Evolutionary conservation across 2,113 vertebrate species (phyloP), one percentile per base, ranked within the genome.

Genomic region (Cyprinodon variegatus): DNA sequence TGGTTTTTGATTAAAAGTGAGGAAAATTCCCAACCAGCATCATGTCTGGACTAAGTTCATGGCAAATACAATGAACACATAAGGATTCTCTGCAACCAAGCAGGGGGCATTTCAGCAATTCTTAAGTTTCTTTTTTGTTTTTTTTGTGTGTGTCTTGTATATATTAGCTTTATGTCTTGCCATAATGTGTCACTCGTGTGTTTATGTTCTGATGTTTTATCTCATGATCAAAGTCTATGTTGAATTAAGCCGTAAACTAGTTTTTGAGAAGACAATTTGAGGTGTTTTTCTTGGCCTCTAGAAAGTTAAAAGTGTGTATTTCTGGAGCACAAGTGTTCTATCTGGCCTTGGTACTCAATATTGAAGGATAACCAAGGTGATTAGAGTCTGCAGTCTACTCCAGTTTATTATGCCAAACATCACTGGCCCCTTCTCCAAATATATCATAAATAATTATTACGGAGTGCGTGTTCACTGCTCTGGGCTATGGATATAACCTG

Each of bases 361-460:
- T 39, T 65, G 83, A 83, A 70, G 71, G 46, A 46, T 77, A 84
- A 60, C 85, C 76, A 83, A 85, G 82, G 87, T 89, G 81, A 92
- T 91, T 89, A 82, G 84, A 78, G 77, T 72, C 79, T 76, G 79
- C 64, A 79, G 69, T 79, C 76, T 79, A 68, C 85, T 85, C 57
- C 70, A 53, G 69, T 65, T 93, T 88, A 89, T 90, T 89, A 92
- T 87, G 81, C 85, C 88, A 83, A 90, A 89, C 79, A 87, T 87
- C 79, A 76, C 81, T 84, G 82, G 84, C 74, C 89, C 81, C 84
- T 82, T 89, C 84, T 89, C 89, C 90, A 92, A 91, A 94, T 90
- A 91, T 90, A 89, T 93, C 86, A 91, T 93, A 93, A 93, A 94
- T 94, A 93, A 94, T 95, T 89, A 94, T 92, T 86, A 85, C 77